phyloP scores from a whole-genome alignment of 1,140 invertebrate species.

The Magallana gigas region DNA sequence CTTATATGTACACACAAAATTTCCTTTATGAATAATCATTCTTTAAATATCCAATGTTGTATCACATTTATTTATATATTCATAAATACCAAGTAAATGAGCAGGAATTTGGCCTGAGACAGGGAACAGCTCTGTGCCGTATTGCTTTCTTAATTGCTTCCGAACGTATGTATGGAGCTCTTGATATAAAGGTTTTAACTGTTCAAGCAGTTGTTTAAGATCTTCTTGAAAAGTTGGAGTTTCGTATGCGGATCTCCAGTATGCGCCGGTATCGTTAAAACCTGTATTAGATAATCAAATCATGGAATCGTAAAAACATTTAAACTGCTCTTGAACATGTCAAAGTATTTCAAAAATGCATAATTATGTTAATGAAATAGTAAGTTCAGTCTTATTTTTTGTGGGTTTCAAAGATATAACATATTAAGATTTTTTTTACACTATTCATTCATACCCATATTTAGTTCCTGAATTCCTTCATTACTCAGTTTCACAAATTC shows the following conservation, averaged over 20 bases:
- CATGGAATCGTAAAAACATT: too few relatives aligned
- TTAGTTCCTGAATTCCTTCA: slow-evolving; percentile 83
- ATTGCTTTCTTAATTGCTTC: slow-evolving; percentile 86
- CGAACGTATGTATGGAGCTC: slow-evolving; percentile 93
- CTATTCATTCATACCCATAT: not conserved
- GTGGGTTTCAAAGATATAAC: too few relatives aligned
- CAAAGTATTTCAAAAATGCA: too few relatives aligned
- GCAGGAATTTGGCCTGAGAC: slow-evolving; percentile 74
- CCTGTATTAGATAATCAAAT: slow-evolving; percentile 23
- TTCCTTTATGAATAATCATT: not conserved
- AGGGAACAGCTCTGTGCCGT: slow-evolving; percentile 70
- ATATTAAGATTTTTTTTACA: too few relatives aligned
- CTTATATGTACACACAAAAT: slow-evolving; percentile 76
- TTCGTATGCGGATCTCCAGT: slow-evolving; percentile 77
- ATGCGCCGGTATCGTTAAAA: slow-evolving; percentile 85
- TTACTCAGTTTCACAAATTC: slow-evolving; percentile 89
- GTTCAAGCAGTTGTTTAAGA: slow-evolving; percentile 88
- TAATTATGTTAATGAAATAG: too few relatives aligned
- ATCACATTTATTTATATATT: not conserved
- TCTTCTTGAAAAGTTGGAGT: slow-evolving; percentile 81
- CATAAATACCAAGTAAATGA: slow-evolving; percentile 82
- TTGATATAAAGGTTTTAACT: slow-evolving; percentile 91
- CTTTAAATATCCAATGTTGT: not conserved
- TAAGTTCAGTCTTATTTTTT: too few relatives aligned
- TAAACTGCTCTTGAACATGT: too few relatives aligned